Conservation (phyloP, 1,140 invertebrate species). For the Orchestia grillus region DNA sequence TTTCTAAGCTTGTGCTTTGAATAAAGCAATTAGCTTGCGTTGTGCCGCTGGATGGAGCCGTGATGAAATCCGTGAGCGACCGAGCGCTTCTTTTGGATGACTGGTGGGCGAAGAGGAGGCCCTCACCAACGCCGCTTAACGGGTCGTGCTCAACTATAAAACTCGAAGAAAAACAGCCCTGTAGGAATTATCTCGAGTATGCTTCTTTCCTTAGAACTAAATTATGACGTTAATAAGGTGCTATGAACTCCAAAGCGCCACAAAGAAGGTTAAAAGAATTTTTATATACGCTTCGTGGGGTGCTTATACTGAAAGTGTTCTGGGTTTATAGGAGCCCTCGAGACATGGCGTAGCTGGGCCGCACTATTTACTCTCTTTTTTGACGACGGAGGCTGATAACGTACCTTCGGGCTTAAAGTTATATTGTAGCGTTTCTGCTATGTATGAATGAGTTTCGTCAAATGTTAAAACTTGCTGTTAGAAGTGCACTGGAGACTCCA, state of each 20-base stretch:
- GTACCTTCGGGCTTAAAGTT: background rate
- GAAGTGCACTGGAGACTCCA: background rate
- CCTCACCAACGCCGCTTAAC: background rate
- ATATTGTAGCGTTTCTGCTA: background rate
- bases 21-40: background rate
- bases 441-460: background rate
- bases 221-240: background rate
- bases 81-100: background rate
- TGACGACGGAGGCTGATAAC: background rate
- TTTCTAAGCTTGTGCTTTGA: too few species aligned
- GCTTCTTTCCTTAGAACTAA: background rate
- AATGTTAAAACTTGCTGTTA: background rate
- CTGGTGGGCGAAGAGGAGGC: background rate
- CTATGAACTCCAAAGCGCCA: background rate
- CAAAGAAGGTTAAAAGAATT: background rate
- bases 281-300: background rate
- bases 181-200: background rate
- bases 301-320: background rate
- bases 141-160: background rate
- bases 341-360: background rate
- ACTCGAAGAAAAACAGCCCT: background rate
- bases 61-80: background rate
- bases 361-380: background rate
- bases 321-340: background rate
- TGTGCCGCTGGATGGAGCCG: background rate